Conservation (phyloP, 1,140 invertebrate genomes). For the Mylabris phalerata region DNA sequence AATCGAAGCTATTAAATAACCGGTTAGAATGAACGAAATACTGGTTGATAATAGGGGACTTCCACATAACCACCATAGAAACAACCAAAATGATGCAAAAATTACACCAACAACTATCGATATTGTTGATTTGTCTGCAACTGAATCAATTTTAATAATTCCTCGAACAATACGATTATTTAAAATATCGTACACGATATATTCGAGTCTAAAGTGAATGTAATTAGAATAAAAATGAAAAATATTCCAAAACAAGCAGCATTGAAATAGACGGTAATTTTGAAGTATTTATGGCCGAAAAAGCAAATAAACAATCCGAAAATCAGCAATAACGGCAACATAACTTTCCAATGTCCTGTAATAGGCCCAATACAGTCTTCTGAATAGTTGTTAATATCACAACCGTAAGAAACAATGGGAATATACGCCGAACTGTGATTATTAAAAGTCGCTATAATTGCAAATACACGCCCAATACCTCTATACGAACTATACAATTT, state of each 20-base stretch:
- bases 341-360: constrained; percentile 43
- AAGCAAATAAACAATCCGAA: constrained; percentile 53
- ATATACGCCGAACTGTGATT: constrained; percentile 55
- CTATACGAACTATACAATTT: constrained; percentile 51
- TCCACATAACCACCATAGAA: constrained; percentile 51
- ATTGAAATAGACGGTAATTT: constrained; percentile 52
- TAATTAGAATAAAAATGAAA: constrained; percentile 30
- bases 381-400: constrained; percentile 43
- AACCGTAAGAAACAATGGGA: constrained; percentile 59
- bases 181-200: no score
- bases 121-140: constrained; percentile 23
- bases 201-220: no score
- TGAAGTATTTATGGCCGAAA: constrained; percentile 57
- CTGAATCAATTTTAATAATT: neutral
- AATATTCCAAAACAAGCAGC: constrained; percentile 45
- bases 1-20: constrained; percentile 49
- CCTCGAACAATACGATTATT: no score
- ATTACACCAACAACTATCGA: constrained; percentile 24
- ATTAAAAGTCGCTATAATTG: constrained; percentile 49
- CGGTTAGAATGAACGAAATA: constrained; percentile 48
- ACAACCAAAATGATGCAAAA: constrained; percentile 49
- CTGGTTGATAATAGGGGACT: constrained; percentile 51
- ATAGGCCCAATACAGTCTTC: constrained; percentile 46
- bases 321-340: constrained; percentile 48
- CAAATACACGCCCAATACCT: constrained; percentile 58